phyloP scores from a whole-genome alignment of 1,140 invertebrate species.

The Samia ricini region DNA sequence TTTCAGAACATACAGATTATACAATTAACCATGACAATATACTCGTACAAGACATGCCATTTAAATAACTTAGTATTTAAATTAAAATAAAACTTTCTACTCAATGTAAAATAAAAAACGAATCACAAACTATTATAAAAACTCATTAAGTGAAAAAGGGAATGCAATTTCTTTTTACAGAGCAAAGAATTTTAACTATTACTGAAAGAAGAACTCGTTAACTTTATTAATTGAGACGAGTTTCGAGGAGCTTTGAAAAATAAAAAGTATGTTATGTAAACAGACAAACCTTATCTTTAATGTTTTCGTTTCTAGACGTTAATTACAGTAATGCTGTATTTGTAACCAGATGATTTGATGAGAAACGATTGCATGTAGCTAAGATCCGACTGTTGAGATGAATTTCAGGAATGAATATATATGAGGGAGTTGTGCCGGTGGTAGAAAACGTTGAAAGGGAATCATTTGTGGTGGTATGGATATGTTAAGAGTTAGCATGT shows the following conservation, averaged over 20 bases:
- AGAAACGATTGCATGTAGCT: no score
- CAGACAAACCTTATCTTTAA: neutral
- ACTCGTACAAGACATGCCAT: no score
- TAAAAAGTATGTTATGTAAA: neutral
- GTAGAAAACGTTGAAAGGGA: no score
- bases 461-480: no score
- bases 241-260: neutral
- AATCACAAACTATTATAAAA: neutral
- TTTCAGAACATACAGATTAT: no score
- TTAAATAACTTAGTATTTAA: neutral
- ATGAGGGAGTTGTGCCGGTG: no score
- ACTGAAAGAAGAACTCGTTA: neutral
- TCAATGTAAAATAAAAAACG: neutral
- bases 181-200: neutral
- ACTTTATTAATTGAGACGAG: neutral
- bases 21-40: no score
- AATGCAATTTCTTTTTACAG: neutral
- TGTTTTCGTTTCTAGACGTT: neutral
- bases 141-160: neutral
- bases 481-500: no score
- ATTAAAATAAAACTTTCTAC: neutral
- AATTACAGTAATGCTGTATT: no score
- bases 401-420: no score
- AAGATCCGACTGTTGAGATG: no score
- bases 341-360: no score